Base-by-base conservation (phyloP, 53 echinoderm and acorn worm species). In the Crossaster papposus region DNA sequence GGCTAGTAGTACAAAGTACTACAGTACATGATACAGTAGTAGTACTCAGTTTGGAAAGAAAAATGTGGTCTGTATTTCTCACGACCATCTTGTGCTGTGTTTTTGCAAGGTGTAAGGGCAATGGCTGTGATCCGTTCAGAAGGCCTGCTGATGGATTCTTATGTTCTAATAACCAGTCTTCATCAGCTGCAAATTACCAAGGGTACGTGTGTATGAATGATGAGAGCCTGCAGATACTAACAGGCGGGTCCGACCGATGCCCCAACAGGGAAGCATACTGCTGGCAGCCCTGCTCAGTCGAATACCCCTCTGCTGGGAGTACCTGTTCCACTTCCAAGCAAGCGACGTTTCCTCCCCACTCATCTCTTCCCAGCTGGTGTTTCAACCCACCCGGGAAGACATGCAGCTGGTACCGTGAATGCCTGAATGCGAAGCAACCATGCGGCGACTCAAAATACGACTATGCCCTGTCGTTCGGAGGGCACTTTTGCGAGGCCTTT, bases 351-450 rank as follows among this genome's bases (percentile, higher is more conserved):
- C 74, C 74, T 10, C 34, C 74, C 4, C 17, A 34, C 4, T 36
- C 74, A 4, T 1, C 31, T 30, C 54, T 54, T 3, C 30, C 54
- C 29, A 52, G 15, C 32, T 58, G 55, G 80, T 80, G 80, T 30
- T 80, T 26, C 80, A 50, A 58, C 80, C 80, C 80, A 58, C 51
- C 78, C 23, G 80, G 54, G n/a, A 38, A 54, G 8, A 24, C 24
- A 20, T 80, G 80, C 62, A 54, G 17, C 31, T 80, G 80, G 80
- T 80, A 80, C 80, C 32, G 80, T 9, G 80, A 80, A 30, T 80
- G 80, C 33, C 80, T 80, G 31, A 50, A 58, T 20, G 33, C 8
- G 4, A 80, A 32, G 31, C 80, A 50, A 28, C 80, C 80, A 20
- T 80, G 80, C 18, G 80, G 31, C 14, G 80, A 58, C 62, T 54